Percentiles rank a stretch among this genome's conserved stretches.
phyloP scores from a whole-genome alignment of 2,888 invertebrate genomes.

The Gerosis bhagava region DNA sequence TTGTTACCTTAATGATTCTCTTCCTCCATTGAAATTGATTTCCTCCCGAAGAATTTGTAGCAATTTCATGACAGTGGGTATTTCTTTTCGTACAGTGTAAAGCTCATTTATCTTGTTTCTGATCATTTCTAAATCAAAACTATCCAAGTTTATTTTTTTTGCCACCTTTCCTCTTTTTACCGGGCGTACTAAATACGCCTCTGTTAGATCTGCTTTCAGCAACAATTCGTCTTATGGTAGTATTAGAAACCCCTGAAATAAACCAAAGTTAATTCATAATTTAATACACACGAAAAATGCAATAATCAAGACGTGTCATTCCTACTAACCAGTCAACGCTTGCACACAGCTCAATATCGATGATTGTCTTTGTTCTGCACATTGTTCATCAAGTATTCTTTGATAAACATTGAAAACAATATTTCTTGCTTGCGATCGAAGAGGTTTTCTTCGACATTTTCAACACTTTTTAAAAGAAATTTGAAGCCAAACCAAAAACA shows the following conservation, averaged over 20 bases:
- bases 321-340: slow-evolving; percentile 25
- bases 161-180: slow-evolving; percentile 17
- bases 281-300: slow-evolving; percentile 7
- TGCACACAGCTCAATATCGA: slow-evolving; percentile 25
- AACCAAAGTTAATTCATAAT: slow-evolving; percentile 19
- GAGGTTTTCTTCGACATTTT: slow-evolving; percentile 2
- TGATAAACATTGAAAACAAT: too few relatives aligned
- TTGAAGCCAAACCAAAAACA: too few relatives aligned
- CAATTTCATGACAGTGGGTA: slow-evolving; percentile 18
- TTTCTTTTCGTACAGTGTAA: slow-evolving; percentile 15
- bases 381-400: too few relatives aligned
- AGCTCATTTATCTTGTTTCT: slow-evolving; percentile 21
- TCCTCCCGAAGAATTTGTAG: slow-evolving; percentile 22
- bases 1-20: slow-evolving; percentile 28
- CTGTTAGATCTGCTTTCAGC: slow-evolving; percentile 14
- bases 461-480: background rate
- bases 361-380: slow-evolving; percentile 18
- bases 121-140: slow-evolving; percentile 26
- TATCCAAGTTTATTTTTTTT: slow-evolving; percentile 13
- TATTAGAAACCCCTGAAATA: slow-evolving; percentile 22
- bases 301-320: slow-evolving; percentile 22
- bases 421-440: too few relatives aligned
- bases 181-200: slow-evolving; percentile 14
- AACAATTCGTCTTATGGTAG: slow-evolving; percentile 14
- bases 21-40: slow-evolving; percentile 27